Evolutionary conservation across 2,888 invertebrate species (phyloP).

Genomic region (Leucophenga montana): DNA sequence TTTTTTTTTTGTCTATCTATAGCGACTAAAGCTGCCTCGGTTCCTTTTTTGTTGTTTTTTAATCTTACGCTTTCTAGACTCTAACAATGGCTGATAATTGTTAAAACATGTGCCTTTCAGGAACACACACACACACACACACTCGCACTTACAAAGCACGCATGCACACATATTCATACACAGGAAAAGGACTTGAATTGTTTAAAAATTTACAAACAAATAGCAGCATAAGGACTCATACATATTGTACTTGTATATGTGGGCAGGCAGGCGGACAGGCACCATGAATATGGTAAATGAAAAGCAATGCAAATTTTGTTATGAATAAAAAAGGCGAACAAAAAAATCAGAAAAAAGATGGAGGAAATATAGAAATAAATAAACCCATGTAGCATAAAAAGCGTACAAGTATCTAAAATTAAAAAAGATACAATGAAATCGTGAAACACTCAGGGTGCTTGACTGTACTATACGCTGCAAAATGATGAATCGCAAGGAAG

Average conservation of each 20-base stretch:
- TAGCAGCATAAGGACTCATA: neutral
- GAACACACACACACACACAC: too few species aligned
- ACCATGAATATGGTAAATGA: constrained; percentile 16
- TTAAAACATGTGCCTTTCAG: constrained; percentile 22
- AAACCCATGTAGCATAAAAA: neutral
- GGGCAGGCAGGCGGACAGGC: neutral
- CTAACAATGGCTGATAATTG: constrained; percentile 26
- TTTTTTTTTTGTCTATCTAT: too few species aligned
- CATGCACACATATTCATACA: neutral
- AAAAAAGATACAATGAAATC: too few species aligned
- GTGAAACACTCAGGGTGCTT: too few species aligned
- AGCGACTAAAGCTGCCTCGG: neutral
- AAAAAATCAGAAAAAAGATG: neutral
- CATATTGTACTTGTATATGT: neutral
- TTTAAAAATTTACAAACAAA: constrained; percentile 18
- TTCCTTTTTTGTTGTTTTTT: constrained; percentile 12
- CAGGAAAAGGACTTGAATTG: neutral
- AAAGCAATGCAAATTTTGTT: constrained; percentile 24
- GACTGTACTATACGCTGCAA: too few species aligned
- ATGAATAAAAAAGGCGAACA: constrained; percentile 14
- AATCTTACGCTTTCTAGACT: neutral
- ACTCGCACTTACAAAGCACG: neutral
- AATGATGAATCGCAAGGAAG: too few species aligned
- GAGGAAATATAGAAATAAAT: neutral
- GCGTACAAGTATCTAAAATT: too few species aligned